Percentiles rank a stretch among this genome's conserved stretches.
Conservation (phyloP, 2,113 vertebrate genomes). For the Parotia lawesii region DNA sequence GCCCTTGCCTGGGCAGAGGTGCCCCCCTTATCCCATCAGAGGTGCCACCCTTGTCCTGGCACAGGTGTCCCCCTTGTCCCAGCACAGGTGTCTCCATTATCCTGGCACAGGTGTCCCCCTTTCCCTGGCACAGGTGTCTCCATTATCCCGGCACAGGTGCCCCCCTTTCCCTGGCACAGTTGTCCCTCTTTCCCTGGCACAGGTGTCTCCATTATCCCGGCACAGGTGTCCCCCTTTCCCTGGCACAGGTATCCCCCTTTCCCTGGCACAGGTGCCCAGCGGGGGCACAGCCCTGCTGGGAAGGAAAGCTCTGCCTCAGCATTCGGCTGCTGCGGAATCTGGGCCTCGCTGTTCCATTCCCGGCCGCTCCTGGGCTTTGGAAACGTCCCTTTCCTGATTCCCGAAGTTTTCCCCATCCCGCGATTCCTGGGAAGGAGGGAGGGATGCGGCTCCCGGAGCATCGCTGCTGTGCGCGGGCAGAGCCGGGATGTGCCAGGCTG, state of each 20-base stretch:
- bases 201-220: too few species aligned
- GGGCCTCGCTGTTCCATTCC: neutral
- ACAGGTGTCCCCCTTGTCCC: too few species aligned
- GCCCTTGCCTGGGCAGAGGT: too few species aligned
- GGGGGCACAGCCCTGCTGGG: neutral
- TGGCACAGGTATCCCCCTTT: neutral
- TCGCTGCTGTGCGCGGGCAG: neutral
- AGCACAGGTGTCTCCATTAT: too few species aligned
- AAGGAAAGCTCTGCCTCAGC: neutral
- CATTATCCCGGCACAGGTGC: too few species aligned
- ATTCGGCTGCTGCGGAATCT: neutral
- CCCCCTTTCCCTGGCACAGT: too few species aligned
- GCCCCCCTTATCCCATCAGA: too few species aligned
- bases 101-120: too few species aligned
- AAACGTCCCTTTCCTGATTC: neutral
- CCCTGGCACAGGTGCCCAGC: neutral
- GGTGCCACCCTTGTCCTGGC: too few species aligned
- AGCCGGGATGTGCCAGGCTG: neutral
- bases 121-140: too few species aligned
- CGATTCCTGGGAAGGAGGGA: neutral
- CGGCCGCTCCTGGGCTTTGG: neutral
- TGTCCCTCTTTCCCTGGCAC: too few species aligned
- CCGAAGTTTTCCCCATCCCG: rapidly evolving
- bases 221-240: too few species aligned
- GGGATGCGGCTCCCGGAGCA: neutral